These are phyloP conservation scores for Amaurobius ferox DNA, from an alignment of 2,888 invertebrate genomes.

Conservation along the genomic window DNA sequence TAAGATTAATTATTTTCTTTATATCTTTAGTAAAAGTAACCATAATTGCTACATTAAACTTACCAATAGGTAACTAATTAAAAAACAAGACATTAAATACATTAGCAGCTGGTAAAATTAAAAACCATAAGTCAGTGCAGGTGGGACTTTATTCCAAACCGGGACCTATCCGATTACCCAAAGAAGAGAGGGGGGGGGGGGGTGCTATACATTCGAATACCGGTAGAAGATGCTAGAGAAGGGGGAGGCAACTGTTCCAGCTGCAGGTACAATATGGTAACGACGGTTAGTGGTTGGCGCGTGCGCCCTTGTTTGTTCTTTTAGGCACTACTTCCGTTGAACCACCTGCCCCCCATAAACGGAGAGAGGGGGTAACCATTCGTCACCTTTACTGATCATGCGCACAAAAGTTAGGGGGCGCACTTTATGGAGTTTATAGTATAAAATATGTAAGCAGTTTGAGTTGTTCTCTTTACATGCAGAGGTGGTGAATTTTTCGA, in stretches of 20 bases:
- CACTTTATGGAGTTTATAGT: background rate
- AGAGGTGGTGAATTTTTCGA: too few species aligned
- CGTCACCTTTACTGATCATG: slow-evolving; percentile 12
- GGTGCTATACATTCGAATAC: slow-evolving; percentile 26
- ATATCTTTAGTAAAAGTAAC: too few species aligned
- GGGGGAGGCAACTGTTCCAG: slow-evolving; percentile 37
- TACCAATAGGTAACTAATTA: too few species aligned
- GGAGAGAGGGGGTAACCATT: slow-evolving; percentile 17
- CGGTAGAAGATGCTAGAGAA: slow-evolving; percentile 46
- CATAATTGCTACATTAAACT: too few species aligned
- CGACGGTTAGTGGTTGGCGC: slow-evolving; percentile 65
- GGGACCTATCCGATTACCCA: slow-evolving; percentile 57
- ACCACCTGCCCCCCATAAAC: slow-evolving; percentile 42
- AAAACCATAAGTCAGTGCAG: slow-evolving; percentile 28
- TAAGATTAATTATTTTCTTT: too few species aligned
- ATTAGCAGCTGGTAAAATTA: slow-evolving; percentile 61
- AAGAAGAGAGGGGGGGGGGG: slow-evolving; percentile 19
- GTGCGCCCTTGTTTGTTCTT: slow-evolving; percentile 67
- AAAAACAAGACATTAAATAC: background rate
- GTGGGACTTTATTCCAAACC: slow-evolving; percentile 32
- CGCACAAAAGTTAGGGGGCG: background rate
- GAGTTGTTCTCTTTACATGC: too few species aligned
- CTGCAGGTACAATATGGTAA: slow-evolving; percentile 69
- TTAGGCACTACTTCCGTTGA: slow-evolving; percentile 63
- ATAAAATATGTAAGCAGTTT: slow-evolving; percentile 1